These are phyloP conservation scores for Drosophila rubida DNA, from an alignment of 2,888 invertebrate genomes.

Conservation along the genomic window DNA sequence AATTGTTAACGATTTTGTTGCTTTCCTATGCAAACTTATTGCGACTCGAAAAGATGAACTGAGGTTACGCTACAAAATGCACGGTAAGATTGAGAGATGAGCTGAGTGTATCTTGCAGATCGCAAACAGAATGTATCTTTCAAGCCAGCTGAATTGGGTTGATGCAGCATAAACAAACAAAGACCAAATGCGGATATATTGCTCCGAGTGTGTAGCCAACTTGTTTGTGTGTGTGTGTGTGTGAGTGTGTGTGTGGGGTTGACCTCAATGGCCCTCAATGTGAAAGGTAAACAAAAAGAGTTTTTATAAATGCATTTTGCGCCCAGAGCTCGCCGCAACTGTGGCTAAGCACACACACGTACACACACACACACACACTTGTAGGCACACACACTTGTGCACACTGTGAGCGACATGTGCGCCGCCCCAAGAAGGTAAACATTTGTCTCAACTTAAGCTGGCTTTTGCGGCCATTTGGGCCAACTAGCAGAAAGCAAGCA, in stretches of 20 bases:
- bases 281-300: slow-evolving; percentile 69
- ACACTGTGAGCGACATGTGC: slow-evolving; percentile 43
- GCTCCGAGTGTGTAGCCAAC: too few relatives aligned
- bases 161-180: slow-evolving; percentile 38
- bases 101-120: slow-evolving; percentile 24
- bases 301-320: slow-evolving; percentile 60
- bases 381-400: too few relatives aligned
- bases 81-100: background rate
- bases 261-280: slow-evolving; percentile 45
- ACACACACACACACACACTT: too few relatives aligned
- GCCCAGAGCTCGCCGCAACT: slow-evolving; percentile 32
- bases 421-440: slow-evolving; percentile 36
- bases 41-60: background rate
- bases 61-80: too few relatives aligned
- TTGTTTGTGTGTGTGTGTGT: background rate
- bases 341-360: slow-evolving; percentile 32
- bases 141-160: slow-evolving; percentile 11
- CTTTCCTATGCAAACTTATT: background rate
- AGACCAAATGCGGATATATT: slow-evolving; percentile 9
- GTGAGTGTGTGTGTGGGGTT: slow-evolving; percentile 6
- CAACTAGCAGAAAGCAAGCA: slow-evolving; percentile 23
- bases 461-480: slow-evolving; percentile 55
- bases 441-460: slow-evolving; percentile 32
- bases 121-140: slow-evolving; percentile 11
- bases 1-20: slow-evolving; percentile 3